A percentile compares a stretch with the other conserved stretches of the same genome.
Conservation (phyloP, 2,888 invertebrate genomes). For the Subacronicta megacephala region DNA sequence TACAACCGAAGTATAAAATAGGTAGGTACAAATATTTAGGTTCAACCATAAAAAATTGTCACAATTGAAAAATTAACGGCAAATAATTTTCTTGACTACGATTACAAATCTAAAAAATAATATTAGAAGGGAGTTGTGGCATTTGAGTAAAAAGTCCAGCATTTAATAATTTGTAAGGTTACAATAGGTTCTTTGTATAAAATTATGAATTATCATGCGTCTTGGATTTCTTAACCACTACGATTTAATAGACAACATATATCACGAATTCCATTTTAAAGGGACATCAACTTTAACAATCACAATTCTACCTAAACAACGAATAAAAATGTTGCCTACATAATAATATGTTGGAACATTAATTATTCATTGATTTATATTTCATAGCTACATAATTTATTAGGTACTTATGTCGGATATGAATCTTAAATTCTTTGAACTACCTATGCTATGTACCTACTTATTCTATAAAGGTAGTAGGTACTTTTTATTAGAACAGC, state of each 20-base stretch:
- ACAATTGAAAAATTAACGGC: slow-evolving; percentile 47
- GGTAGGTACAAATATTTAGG: slow-evolving; percentile 47
- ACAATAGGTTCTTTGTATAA: slow-evolving; percentile 71
- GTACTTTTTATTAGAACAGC: slow-evolving; percentile 44
- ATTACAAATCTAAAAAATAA: slow-evolving; percentile 64
- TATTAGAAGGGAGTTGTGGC: slow-evolving; percentile 71
- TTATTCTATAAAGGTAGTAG: slow-evolving; percentile 37
- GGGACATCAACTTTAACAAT: slow-evolving; percentile 52
- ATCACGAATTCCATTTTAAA: slow-evolving; percentile 47
- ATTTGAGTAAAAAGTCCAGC: slow-evolving; percentile 84
- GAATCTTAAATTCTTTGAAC: slow-evolving; percentile 43
- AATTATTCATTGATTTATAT: slow-evolving; percentile 28
- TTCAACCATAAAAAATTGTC: slow-evolving; percentile 40
- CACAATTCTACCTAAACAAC: slow-evolving; percentile 27
- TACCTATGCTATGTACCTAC: slow-evolving; percentile 45
- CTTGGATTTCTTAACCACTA: slow-evolving; percentile 57
- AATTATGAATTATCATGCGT: slow-evolving; percentile 66
- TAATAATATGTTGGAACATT: slow-evolving; percentile 19
- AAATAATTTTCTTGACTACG: slow-evolving; percentile 52
- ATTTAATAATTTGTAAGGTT: slow-evolving; percentile 67
- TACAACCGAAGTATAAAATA: slow-evolving; percentile 51
- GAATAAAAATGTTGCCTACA: slow-evolving; percentile 17
- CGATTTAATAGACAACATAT: slow-evolving; percentile 55
- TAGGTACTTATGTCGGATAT: slow-evolving; percentile 42
- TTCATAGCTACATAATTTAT: slow-evolving; percentile 17